Base-by-base conservation (phyloP, 2,888 invertebrate genomes). In the Drosophila multiciliata region DNA sequence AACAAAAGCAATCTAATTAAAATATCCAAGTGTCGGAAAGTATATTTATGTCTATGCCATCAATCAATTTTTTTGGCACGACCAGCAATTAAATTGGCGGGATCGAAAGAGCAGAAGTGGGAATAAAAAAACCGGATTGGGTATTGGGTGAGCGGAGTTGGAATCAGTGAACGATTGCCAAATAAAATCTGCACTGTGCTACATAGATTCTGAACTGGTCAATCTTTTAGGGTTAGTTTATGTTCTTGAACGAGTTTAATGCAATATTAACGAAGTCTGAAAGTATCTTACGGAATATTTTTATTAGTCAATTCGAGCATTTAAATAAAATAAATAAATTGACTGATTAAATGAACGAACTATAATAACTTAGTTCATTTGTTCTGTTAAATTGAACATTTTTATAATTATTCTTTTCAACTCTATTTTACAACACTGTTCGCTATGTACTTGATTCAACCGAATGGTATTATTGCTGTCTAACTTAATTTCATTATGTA, bases 1-100 rank as follows among this genome's bases (percentile, higher is more conserved):
- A 67, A 82, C 88, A 88, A 87, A 67, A 54, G 76, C 64, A 73
- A 79, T 83, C 73, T 81, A 88, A 90, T 90, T 83, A 70, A 90
- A 86, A 87, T 77, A 75, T 73, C 82, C 81, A 66, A 72, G 70
- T 78, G 89, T 68, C 71, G 40, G 36, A 63, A 60, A 49, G 45
- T 54, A 66, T 67, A 68, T 82, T 66, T 73, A 60, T 53, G 62
- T 49, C 45, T 15, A 52, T 48, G n/a, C 26, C 48, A 90, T 88
- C 79, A 77, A 90, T 90, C 89, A 90, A 83, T 73, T 61, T 67
- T 75, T 73, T 71, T 73, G 70, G 62, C 60, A 66, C 67, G 73
- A 73, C 58, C 67, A 45, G 61, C 72, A 84, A 81, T 75, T 78
- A 72, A 65, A 70, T 65, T 60, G 49, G 1, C 48, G 45, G 61